These are phyloP conservation scores for Mystacides longicornis DNA, from an alignment of 2,888 invertebrate genomes.

Conservation along the genomic window DNA sequence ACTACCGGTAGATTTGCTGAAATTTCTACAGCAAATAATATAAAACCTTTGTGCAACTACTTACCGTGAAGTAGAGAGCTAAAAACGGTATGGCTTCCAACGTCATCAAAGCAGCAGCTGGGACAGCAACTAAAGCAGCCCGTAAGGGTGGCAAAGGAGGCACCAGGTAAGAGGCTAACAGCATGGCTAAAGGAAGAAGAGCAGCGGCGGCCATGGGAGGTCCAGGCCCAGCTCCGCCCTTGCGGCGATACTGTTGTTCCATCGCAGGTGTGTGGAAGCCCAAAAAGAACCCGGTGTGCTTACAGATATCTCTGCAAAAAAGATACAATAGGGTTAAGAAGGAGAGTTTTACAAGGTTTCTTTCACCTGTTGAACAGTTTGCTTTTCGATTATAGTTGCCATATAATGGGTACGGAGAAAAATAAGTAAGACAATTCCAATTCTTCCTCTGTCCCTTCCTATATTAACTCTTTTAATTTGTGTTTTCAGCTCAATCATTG, in stretches of 20 bases:
- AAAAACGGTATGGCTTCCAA: slow-evolving; percentile 35
- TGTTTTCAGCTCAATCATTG: too few relatives aligned
- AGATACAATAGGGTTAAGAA: too few relatives aligned
- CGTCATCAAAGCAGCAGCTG: slow-evolving; percentile 32
- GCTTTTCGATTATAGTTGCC: too few relatives aligned
- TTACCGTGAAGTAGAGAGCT: slow-evolving; percentile 37
- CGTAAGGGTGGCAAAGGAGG: slow-evolving; percentile 23
- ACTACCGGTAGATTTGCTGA: too few relatives aligned
- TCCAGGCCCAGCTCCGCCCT: slow-evolving; percentile 26
- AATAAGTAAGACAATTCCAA: too few relatives aligned
- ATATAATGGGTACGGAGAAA: too few relatives aligned
- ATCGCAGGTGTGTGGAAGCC: slow-evolving; percentile 37
- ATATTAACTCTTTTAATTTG: too few relatives aligned
- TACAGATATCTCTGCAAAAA: slow-evolving; percentile 39
- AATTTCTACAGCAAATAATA: too few relatives aligned
- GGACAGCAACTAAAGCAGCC: slow-evolving; percentile 32
- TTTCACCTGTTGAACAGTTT: too few relatives aligned
- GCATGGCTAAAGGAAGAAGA: slow-evolving; percentile 40
- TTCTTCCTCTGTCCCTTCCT: too few relatives aligned
- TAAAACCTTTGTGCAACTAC: too few relatives aligned
- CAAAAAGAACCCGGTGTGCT: slow-evolving; percentile 38
- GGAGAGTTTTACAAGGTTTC: too few relatives aligned
- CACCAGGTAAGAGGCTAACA: slow-evolving; percentile 41
- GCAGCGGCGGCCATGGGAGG: slow-evolving; percentile 35
- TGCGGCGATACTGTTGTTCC: slow-evolving; percentile 36